Percentiles rank a stretch among this genome's conserved stretches.
These are phyloP conservation scores for Psammodynastes pulverulentus DNA, from an alignment of 2,113 vertebrate species.

Conservation along the genomic window DNA sequence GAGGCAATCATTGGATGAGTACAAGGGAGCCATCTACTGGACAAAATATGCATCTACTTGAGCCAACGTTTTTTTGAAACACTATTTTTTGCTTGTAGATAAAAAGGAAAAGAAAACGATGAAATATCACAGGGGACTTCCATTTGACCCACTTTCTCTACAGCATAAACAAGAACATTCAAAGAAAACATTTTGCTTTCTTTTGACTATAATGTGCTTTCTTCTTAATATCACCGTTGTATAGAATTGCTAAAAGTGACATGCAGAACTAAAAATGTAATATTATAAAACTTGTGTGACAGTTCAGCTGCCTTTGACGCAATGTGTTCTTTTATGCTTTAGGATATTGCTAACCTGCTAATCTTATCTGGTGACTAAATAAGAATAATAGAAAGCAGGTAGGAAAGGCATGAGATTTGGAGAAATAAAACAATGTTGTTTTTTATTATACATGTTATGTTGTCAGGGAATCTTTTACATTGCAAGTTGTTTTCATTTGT, in stretches of 20 bases:
- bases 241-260: background rate
- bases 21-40: constrained; percentile 58
- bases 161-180: background rate
- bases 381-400: background rate
- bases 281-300: background rate
- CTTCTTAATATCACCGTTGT: background rate
- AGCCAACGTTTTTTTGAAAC: background rate
- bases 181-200: background rate
- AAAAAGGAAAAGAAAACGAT: rapidly evolving
- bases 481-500: background rate
- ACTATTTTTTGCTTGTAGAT: background rate
- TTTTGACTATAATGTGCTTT: background rate
- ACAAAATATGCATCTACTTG: background rate
- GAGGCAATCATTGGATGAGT: constrained; percentile 20
- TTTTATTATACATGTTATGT: background rate
- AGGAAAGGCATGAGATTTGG: background rate
- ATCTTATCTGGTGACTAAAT: background rate
- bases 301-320: background rate
- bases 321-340: background rate
- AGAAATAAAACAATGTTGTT: background rate
- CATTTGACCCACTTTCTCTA: background rate
- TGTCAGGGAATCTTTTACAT: background rate
- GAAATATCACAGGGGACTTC: background rate
- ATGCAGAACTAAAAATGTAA: background rate
- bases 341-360: background rate